phyloP scores from a whole-genome alignment of 1,140 invertebrate genomes.

The Achroia grisella region DNA sequence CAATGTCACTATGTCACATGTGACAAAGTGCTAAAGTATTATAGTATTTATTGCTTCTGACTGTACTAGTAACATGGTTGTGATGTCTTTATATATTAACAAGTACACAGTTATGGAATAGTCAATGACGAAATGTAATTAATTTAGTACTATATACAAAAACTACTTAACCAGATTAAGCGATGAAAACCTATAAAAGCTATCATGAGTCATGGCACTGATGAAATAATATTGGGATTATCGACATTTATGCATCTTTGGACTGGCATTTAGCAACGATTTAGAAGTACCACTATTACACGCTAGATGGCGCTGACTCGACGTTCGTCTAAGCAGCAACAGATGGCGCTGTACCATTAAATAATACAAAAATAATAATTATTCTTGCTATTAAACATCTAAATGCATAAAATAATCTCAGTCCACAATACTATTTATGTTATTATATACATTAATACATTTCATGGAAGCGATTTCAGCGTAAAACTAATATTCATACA shows the following conservation, averaged over 20 bases:
- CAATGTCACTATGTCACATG: too few relatives aligned
- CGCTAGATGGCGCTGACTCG: conserved; percentile 34
- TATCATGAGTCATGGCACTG: conserved; percentile 41
- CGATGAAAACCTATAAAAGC: conserved; percentile 10
- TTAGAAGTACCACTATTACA: conserved; percentile 13
- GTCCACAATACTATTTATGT: conserved; percentile 58
- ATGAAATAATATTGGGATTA: conserved; percentile 31
- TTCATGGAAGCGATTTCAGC: conserved; percentile 52
- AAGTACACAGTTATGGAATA: conserved; percentile 4
- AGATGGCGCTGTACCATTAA: conserved; percentile 7
- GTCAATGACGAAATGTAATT: background rate
- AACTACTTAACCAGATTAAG: background rate
- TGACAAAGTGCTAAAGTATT: too few relatives aligned
- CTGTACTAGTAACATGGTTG: background rate
- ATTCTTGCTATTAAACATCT: conserved; percentile 33
- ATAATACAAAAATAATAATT: conserved; percentile 14
- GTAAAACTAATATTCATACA: conserved; percentile 52
- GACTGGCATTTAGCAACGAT: conserved; percentile 1
- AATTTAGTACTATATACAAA: conserved; percentile 1
- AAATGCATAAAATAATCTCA: conserved; percentile 70
- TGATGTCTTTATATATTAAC: conserved; percentile 10
- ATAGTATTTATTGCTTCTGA: too few relatives aligned
- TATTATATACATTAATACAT: conserved; percentile 49
- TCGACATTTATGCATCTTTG: conserved; percentile 23
- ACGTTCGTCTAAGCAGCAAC: background rate